phyloP scores from a whole-genome alignment of 2,888 invertebrate genomes.

The Sesia bembeciformis region DNA sequence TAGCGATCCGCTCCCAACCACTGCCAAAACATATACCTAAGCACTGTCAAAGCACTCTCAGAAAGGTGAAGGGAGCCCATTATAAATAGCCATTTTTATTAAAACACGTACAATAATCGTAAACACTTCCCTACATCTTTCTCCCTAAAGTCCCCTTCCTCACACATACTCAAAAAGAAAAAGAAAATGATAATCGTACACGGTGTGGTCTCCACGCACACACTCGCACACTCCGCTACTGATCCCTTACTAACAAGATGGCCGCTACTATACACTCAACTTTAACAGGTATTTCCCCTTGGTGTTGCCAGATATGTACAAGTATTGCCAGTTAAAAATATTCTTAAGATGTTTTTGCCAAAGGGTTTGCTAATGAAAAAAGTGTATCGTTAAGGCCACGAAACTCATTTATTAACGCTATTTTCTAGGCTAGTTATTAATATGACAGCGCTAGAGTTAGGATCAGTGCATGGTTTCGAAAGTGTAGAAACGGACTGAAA shows the following conservation, averaged over 20 bases:
- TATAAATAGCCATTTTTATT: neutral
- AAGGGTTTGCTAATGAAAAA: conserved; percentile 3
- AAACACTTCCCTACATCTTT: neutral
- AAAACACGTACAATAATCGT: neutral
- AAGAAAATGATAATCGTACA: conserved; percentile 31
- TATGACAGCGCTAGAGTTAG: conserved; percentile 45
- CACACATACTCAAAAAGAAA: neutral
- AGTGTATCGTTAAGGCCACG: conserved; percentile 49
- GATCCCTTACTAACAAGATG: conserved; percentile 60
- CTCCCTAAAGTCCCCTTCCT: neutral
- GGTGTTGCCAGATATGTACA: neutral
- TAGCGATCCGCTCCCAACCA: neutral
- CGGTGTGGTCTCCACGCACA: conserved; percentile 69
- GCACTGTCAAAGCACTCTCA: neutral
- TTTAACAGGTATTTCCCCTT: conserved; percentile 5
- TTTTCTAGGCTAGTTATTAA: conserved; percentile 58
- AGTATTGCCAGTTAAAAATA: conserved; percentile 2
- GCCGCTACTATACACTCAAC: conserved; percentile 42
- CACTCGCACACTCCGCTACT: conserved; percentile 66
- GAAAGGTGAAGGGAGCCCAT: neutral
- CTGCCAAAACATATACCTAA: neutral
- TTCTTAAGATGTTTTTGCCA: conserved; percentile 14
- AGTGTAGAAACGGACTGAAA: conserved; percentile 13
- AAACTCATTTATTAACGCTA: conserved; percentile 55
- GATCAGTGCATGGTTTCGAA: conserved; percentile 54